A percentile compares a stretch with the other conserved stretches of the same genome.
Evolutionary conservation across 1,140 invertebrate species (phyloP).

Genomic region (Camponotus floridanus): DNA sequence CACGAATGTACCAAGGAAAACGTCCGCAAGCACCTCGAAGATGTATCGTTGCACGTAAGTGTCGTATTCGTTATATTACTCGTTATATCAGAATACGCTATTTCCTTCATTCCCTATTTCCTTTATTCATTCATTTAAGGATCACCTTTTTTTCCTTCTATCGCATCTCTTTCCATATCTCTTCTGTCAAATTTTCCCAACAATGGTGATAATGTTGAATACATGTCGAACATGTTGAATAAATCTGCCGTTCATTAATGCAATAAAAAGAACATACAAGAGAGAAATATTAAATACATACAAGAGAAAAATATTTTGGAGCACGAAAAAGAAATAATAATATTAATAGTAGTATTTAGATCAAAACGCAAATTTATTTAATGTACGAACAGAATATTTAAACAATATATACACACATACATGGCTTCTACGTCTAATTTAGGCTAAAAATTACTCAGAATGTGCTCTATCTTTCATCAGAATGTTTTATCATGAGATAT

Average conservation of each 20-base stretch:
- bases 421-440: background rate
- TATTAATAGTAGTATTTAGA: background rate
- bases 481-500: constrained; percentile 10
- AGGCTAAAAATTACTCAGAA: background rate
- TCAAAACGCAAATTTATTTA: background rate
- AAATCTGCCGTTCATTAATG: background rate
- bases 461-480: background rate
- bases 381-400: background rate
- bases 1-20: constrained; percentile 82
- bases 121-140: too few relatives aligned
- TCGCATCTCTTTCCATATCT: too few relatives aligned
- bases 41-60: constrained; percentile 77
- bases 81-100: background rate
- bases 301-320: background rate
- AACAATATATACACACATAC: background rate
- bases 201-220: background rate
- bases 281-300: background rate
- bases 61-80: background rate
- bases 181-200: background rate
- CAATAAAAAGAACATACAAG: background rate
- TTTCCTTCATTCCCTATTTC: background rate
- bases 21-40: constrained; percentile 77
- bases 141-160: too few relatives aligned
- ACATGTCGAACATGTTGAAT: background rate
- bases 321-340: background rate